Evolutionary conservation across 2,888 invertebrate genomes (phyloP).

Genomic region (Eretmocerus hayati): DNA sequence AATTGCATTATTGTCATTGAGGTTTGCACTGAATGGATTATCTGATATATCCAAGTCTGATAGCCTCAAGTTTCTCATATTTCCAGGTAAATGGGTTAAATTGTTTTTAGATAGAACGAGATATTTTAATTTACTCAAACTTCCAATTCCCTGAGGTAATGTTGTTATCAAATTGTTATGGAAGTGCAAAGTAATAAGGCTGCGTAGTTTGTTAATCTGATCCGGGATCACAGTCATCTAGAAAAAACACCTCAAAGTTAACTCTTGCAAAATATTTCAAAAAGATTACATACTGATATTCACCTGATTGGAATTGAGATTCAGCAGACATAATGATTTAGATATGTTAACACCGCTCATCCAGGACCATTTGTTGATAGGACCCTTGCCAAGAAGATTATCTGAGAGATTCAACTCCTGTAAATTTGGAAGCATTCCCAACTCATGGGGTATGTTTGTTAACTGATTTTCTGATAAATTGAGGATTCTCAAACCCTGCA

Average conservation of each 20-base stretch:
- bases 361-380: slow-evolving; percentile 60
- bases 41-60: slow-evolving; percentile 54
- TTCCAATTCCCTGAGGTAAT: slow-evolving; percentile 62
- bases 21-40: slow-evolving; percentile 48
- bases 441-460: slow-evolving; percentile 60
- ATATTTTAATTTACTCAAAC: slow-evolving; percentile 49
- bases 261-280: too few species aligned
- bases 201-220: slow-evolving; percentile 57
- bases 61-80: slow-evolving; percentile 52
- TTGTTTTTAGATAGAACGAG: slow-evolving; percentile 54
- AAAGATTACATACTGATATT: slow-evolving; percentile 17
- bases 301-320: slow-evolving; percentile 59
- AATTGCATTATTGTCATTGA: slow-evolving; percentile 3
- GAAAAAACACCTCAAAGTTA: too few species aligned
- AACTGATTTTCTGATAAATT: slow-evolving; percentile 68
- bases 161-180: slow-evolving; percentile 55
- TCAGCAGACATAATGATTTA: slow-evolving; percentile 54
- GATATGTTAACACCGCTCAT: slow-evolving; percentile 51
- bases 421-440: slow-evolving; percentile 59
- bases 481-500: slow-evolving; percentile 59
- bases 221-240: slow-evolving; percentile 51
- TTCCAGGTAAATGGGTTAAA: slow-evolving; percentile 55
- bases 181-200: slow-evolving; percentile 58
- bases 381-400: slow-evolving; percentile 57
- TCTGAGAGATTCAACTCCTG: slow-evolving; percentile 57